Base-by-base conservation (phyloP, 2,113 vertebrate genomes). In the Toxotes chatareus region DNA sequence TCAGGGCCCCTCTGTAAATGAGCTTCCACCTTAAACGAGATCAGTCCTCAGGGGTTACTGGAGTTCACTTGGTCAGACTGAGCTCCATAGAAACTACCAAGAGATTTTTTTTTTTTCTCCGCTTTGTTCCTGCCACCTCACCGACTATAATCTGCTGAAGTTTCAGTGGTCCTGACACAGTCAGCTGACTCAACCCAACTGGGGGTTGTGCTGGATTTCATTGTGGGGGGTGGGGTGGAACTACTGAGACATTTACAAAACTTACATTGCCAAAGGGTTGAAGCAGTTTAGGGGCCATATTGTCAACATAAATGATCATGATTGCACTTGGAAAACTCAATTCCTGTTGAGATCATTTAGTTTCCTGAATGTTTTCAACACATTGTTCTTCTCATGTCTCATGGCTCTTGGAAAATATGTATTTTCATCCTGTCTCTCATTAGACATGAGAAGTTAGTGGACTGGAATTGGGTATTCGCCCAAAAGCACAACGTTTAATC, bases 71-170 rank as follows among this genome's bases (percentile, higher is more conserved):
- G 71, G 77, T 85, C 83, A 84, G 65, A 75, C 82, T 62, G 72
- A 72, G 73, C 81, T 84, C 85, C 83, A 87, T 86, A 83, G 84
- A 82, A 89, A 81, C 75, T 56, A 74, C 42, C 3, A 32, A 57
- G 63, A 72, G 55, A 13, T 46, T 14, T 23, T 3, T 8, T 9
- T 38, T 66, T 87, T 75, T 79, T 34, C 65, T 32, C 68, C 76
- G 86, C 85, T 89, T 90, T 92, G 91, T 89, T 88, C 80, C 68
- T 90, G 83, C 80, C 65, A 76, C 32, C 72, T 86, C 80, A 86
- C 74, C 12, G 61, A 77, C 71, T 77, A 71, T 88, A 91, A 88
- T 86, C 79, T 82, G 69, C 46, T n/a, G 27, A 72, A 47, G 34
- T 80, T 72, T 62, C 72, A 83, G 76, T 63, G 79, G 83, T 66